These are phyloP conservation scores for Microvelia longipes DNA, from an alignment of 1,140 invertebrate genomes.

Conservation along the genomic window DNA sequence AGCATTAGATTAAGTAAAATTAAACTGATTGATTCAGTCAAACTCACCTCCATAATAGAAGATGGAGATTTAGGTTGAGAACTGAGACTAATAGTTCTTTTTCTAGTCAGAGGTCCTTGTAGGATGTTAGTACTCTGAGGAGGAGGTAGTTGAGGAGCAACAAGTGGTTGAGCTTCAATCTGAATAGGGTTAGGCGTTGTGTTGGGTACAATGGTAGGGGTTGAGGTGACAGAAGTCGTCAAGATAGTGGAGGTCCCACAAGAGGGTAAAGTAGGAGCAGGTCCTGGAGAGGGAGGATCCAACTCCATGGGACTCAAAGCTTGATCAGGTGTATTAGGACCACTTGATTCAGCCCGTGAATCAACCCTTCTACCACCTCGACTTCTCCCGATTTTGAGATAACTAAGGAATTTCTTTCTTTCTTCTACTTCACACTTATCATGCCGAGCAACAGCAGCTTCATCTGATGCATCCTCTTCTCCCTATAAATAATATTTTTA, in stretches of 20 bases:
- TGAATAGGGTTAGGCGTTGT: neutral
- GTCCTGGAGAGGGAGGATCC: neutral
- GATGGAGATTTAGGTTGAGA: slow-evolving; percentile 33
- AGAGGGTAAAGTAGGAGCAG: no score
- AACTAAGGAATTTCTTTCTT: slow-evolving; percentile 56
- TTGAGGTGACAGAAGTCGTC: no score
- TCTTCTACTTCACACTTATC: slow-evolving; percentile 60
- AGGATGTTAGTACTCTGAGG: slow-evolving; percentile 23
- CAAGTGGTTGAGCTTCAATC: slow-evolving; percentile 35
- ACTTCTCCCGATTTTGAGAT: slow-evolving; percentile 40
- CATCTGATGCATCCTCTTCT: slow-evolving; percentile 59
- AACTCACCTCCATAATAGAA: neutral
- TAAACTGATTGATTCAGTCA: no score
- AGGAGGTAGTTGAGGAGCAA: slow-evolving; percentile 42
- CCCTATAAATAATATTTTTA: neutral
- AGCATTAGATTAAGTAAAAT: no score
- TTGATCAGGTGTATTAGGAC: slow-evolving; percentile 51
- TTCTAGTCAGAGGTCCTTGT: neutral
- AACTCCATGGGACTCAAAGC: neutral
- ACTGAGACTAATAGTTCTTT: slow-evolving; percentile 27
- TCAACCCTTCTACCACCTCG: slow-evolving; percentile 36
- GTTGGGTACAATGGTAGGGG: neutral
- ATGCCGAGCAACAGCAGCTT: slow-evolving; percentile 48
- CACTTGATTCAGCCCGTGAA: slow-evolving; percentile 49
- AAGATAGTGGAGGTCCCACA: no score